Percentiles rank a stretch among this genome's conserved stretches.
Evolutionary conservation across 1,140 invertebrate genomes (phyloP).

Genomic region (Dryas iulia): DNA sequence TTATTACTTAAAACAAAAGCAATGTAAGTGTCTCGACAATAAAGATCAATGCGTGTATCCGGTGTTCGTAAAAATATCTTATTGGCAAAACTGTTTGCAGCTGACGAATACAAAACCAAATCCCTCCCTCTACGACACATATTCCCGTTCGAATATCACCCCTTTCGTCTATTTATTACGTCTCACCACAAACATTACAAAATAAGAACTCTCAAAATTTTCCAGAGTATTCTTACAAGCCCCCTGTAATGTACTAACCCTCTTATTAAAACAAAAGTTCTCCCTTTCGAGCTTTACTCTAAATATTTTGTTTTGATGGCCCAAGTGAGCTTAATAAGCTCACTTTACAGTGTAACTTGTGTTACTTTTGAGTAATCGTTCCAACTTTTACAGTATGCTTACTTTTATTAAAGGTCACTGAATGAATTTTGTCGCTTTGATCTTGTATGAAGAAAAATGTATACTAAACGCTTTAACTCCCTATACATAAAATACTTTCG

Average conservation of each 20-base stretch:
- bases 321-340: slow-evolving; percentile 44
- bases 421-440: slow-evolving; percentile 9
- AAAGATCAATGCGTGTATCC: slow-evolving; percentile 43
- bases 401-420: slow-evolving; percentile 23
- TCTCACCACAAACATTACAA: slow-evolving; percentile 40
- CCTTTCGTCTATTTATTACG: slow-evolving; percentile 48
- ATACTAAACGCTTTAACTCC: neutral
- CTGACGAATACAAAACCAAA: slow-evolving; percentile 34
- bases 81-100: slow-evolving; percentile 39
- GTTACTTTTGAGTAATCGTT: slow-evolving; percentile 31
- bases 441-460: neutral
- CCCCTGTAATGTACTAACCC: slow-evolving; percentile 40
- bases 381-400: slow-evolving; percentile 43
- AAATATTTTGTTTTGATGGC: slow-evolving; percentile 43
- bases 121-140: slow-evolving; percentile 51
- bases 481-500: neutral
- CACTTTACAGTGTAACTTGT: slow-evolving; percentile 36
- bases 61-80: slow-evolving; percentile 44
- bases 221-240: slow-evolving; percentile 34
- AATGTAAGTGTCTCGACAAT: slow-evolving; percentile 25
- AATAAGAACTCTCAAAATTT: slow-evolving; percentile 38
- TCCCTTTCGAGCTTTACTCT: slow-evolving; percentile 34
- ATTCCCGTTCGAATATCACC: slow-evolving; percentile 42
- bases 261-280: slow-evolving; percentile 51
- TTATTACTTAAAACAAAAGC: slow-evolving; percentile 16